These are phyloP conservation scores for Aricia agestis DNA, from an alignment of 1,140 invertebrate genomes.

Conservation along the genomic window DNA sequence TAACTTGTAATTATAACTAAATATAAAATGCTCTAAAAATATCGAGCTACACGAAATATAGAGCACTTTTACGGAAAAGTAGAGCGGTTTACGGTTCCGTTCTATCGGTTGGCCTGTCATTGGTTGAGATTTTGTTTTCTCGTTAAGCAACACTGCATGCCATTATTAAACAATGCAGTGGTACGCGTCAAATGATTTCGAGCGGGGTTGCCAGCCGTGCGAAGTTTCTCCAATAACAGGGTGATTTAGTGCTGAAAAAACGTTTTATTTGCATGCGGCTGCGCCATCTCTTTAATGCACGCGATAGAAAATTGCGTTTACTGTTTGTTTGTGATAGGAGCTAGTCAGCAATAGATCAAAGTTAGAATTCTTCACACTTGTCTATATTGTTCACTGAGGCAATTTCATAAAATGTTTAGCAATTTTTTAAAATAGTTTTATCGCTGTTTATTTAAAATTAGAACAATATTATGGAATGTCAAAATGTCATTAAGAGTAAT, in stretches of 20 bases:
- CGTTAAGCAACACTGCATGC: slow-evolving; percentile 8
- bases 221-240: not conserved
- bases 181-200: not conserved
- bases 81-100: not conserved
- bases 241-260: not conserved
- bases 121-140: slow-evolving; percentile 11
- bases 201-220: not conserved
- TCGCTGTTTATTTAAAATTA: no score
- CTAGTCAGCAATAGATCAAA: no score
- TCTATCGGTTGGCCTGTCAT: not conserved
- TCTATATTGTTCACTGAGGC: no score
- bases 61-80: not conserved
- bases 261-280: not conserved
- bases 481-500: no score
- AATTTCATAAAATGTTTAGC: no score
- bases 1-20: no score
- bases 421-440: no score
- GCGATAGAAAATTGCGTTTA: not conserved
- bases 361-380: no score
- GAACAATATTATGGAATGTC: no score
- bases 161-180: not conserved
- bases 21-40: no score
- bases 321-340: not conserved
- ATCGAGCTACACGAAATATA: no score
- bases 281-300: not conserved